Evolutionary conservation across 2,888 invertebrate species (phyloP).

Genomic region (Lycophotia porphyrea): DNA sequence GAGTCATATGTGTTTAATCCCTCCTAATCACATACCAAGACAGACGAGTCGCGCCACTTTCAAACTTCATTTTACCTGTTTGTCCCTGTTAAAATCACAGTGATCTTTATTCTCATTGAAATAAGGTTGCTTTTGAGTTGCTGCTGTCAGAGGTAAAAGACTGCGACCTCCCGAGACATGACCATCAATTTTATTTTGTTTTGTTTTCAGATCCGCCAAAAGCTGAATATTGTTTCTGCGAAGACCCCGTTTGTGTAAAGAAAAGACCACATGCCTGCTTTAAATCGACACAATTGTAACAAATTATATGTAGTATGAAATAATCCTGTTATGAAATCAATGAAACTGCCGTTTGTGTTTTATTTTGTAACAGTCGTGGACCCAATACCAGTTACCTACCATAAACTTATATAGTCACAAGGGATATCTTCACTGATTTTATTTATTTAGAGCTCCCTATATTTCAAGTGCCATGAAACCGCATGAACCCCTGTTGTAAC

Average conservation of each 20-base stretch:
- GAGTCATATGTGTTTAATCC: no score
- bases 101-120: background rate
- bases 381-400: background rate
- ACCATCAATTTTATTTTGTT: background rate
- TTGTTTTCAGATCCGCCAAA: constrained; percentile 38
- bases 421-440: no score
- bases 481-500: no score
- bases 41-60: background rate
- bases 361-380: background rate
- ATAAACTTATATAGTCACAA: no score
- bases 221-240: constrained; percentile 29
- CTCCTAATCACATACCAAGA: background rate
- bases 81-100: background rate
- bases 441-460: no score
- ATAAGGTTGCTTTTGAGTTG: background rate
- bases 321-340: background rate
- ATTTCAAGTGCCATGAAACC: no score
- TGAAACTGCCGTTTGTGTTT: background rate
- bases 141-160: background rate
- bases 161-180: background rate
- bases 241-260: constrained; percentile 4
- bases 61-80: background rate
- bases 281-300: background rate
- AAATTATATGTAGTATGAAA: background rate
- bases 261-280: constrained; percentile 37